A percentile compares a stretch with the other conserved stretches of the same genome.
Evolutionary conservation across 1,140 invertebrate species (phyloP).

Genomic region (Eurosta solidaginis): DNA sequence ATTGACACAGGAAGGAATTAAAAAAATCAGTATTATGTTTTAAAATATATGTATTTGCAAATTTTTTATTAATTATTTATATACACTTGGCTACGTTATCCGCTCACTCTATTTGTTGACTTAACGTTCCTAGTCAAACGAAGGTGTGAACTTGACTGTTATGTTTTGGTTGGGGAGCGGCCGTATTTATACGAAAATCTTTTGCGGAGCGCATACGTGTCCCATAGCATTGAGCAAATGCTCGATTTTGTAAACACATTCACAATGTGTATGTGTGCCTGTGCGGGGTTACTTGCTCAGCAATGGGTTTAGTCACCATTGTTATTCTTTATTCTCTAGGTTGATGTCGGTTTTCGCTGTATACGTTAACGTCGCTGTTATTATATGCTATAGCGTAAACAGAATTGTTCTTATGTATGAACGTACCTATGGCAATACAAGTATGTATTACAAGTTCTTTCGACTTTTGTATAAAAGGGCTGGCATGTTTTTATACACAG

Average conservation of each 20-base stretch:
- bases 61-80: background rate
- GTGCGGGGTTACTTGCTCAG: background rate
- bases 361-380: background rate
- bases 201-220: background rate
- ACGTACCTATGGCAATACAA: background rate
- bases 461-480: background rate
- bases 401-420: background rate
- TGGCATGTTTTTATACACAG: background rate
- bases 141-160: constrained; percentile 33
- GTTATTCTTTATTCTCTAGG: no score
- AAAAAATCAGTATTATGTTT: no score
- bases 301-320: no score
- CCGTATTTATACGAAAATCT: constrained; percentile 34
- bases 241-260: background rate
- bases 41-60: no score
- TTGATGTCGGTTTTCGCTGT: no score
- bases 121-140: background rate
- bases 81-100: background rate
- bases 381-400: background rate
- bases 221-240: background rate
- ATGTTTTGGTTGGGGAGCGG: background rate
- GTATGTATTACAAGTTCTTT: background rate
- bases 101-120: background rate
- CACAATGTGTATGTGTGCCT: constrained; percentile 8
- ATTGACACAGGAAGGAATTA: no score